Base-by-base conservation (phyloP, 1,140 invertebrate genomes). In the Drosophila pruinosa region DNA sequence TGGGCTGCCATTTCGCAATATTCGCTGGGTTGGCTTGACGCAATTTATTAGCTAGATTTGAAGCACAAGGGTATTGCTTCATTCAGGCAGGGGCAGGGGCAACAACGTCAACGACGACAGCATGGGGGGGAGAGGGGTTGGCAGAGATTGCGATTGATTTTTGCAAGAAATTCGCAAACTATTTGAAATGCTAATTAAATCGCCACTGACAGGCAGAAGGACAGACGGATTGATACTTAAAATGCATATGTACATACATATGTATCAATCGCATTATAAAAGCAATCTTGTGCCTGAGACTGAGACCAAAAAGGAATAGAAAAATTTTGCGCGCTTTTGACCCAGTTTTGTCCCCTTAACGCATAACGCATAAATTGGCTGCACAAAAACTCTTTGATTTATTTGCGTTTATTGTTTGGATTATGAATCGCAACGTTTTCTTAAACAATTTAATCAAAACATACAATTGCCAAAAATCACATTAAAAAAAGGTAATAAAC, bases 11-110 rank as follows among this genome's bases (percentile, higher is more conserved):
- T 75, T 75, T 75, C 54, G 61, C 72, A 75, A 75, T 65, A 28
- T 59, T 50, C 34, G 53, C 26, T 63, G 53, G 52, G 67, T 64
- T 71, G 36, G 48, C 34, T 72, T 72, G 56, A 59, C 53, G 57
- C 73, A 73, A 76, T 76, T 76, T 76, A 76, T 76, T 76, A 72
- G 73, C 70, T 38, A 73, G 57, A 73, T 73, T 72, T 68, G 57
- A 72, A 48, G 52, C 69, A 76, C 73, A 75, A 75, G 73, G 69
- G 73, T 72, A 68, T 75, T 72, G 73, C 61, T 45, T 47, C 45
- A 74, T 26, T 28, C 26, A 43, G 34, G 1, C 7, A 6, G 38
- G 6, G 17, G 28, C 28, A 63, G 21, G 15, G 21, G 26, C 7
- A 1, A 6, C 22, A 58, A 22, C n/a, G 21, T n/a, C 47, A 53